These are phyloP conservation scores for Diploptera punctata DNA, from an alignment of 2,888 invertebrate species.

Conservation along the genomic window DNA sequence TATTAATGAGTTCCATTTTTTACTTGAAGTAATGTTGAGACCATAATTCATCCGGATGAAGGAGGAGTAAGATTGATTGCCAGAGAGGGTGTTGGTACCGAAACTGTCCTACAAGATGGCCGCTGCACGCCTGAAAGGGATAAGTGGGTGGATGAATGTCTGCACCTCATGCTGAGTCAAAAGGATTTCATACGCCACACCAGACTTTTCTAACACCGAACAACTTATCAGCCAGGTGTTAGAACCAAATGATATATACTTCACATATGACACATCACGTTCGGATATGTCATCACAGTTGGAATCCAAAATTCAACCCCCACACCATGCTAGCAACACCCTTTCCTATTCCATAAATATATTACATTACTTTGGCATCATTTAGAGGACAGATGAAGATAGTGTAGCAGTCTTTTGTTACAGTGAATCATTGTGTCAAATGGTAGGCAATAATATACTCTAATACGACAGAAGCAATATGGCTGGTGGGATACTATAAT, in stretches of 20 bases:
- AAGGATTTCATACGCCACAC: background rate
- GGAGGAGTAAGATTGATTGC: too few species aligned
- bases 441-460: too few species aligned
- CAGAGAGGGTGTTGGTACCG: too few species aligned
- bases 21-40: too few species aligned
- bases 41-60: too few species aligned
- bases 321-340: background rate
- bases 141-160: background rate
- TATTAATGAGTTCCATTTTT: too few species aligned
- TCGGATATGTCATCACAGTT: constrained; percentile 15
- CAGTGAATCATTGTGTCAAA: background rate
- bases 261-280: constrained; percentile 9
- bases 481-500: background rate
- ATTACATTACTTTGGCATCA: constrained; percentile 2
- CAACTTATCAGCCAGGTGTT: constrained; percentile 7
- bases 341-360: background rate
- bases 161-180: background rate
- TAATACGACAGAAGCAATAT: constrained; percentile 13
- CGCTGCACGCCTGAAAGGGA: too few species aligned
- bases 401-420: background rate
- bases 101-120: too few species aligned
- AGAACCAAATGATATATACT: background rate
- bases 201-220: background rate
- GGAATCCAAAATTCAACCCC: constrained; percentile 2
- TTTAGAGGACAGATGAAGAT: constrained; percentile 8